phyloP scores from a whole-genome alignment of 1,140 invertebrate genomes.

The Dendroctonus ponderosae region DNA sequence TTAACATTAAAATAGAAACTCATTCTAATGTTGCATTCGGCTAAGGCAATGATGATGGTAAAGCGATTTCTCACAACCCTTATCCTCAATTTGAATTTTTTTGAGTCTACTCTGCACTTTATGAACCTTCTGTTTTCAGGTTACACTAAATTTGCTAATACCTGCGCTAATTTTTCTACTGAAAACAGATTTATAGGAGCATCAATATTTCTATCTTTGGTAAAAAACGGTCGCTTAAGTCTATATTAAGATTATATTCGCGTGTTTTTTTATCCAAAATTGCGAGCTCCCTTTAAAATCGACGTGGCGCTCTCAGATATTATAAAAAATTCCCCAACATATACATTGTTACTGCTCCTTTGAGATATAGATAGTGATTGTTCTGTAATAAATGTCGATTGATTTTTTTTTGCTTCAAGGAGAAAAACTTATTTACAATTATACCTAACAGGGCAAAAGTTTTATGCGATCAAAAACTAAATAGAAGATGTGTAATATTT shows the following conservation, averaged over 20 bases:
- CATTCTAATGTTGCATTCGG: slow-evolving; percentile 6
- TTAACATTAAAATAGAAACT: neutral
- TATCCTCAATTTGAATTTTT: no score
- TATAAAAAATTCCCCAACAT: neutral
- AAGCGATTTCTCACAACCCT: no score
- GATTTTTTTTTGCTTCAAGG: neutral
- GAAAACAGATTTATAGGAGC: slow-evolving; percentile 31
- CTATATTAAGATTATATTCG: slow-evolving; percentile 28
- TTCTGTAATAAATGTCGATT: neutral
- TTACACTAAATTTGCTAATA: no score
- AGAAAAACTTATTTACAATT: neutral
- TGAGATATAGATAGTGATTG: neutral
- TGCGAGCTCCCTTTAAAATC: neutral
- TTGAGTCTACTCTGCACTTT: no score
- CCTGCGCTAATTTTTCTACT: slow-evolving; percentile 6
- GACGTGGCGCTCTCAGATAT: neutral
- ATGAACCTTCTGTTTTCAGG: no score
- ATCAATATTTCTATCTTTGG: slow-evolving; percentile 43
- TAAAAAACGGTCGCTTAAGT: slow-evolving; percentile 39
- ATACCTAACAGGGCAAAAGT: no score
- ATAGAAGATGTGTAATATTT: no score
- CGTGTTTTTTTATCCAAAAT: slow-evolving; percentile 2
- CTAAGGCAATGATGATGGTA: no score
- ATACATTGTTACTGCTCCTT: slow-evolving; percentile 1
- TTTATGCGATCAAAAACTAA: no score